phyloP scores from a whole-genome alignment of 2,113 vertebrate genomes.

The Eretmochelys imbricata region DNA sequence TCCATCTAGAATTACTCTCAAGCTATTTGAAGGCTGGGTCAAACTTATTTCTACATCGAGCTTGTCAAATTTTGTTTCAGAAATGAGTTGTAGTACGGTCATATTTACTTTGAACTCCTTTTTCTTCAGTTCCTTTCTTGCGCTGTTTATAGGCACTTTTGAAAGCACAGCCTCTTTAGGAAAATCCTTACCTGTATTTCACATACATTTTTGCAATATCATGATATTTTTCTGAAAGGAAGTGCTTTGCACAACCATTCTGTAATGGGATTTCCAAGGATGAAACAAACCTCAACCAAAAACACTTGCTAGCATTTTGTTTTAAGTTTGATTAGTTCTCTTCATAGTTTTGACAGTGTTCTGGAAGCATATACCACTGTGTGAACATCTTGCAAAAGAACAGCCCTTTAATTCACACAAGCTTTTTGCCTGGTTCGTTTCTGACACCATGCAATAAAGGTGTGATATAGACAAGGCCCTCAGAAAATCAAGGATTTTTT shows the following conservation, averaged over 20 bases:
- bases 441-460: not conserved
- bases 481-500: not conserved
- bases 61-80: not conserved
- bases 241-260: not conserved
- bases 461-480: not conserved
- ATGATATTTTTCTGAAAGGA: not conserved
- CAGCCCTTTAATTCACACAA: not conserved
- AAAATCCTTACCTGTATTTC: not conserved
- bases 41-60: not conserved
- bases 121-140: not conserved
- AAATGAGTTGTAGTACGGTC: not conserved
- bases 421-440: not conserved
- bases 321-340: not conserved
- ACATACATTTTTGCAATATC: not conserved
- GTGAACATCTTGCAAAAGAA: not conserved
- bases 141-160: not conserved
- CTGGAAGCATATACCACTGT: not conserved
- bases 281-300: not conserved
- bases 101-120: not conserved
- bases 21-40: not conserved
- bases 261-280: not conserved
- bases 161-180: not conserved
- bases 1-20: constrained; percentile 2
- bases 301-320: not conserved
- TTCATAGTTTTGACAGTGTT: not conserved